A percentile compares a stretch with the other conserved stretches of the same genome.
Conservation (phyloP, 1,140 invertebrate species). For the Drosophila triauraria region DNA sequence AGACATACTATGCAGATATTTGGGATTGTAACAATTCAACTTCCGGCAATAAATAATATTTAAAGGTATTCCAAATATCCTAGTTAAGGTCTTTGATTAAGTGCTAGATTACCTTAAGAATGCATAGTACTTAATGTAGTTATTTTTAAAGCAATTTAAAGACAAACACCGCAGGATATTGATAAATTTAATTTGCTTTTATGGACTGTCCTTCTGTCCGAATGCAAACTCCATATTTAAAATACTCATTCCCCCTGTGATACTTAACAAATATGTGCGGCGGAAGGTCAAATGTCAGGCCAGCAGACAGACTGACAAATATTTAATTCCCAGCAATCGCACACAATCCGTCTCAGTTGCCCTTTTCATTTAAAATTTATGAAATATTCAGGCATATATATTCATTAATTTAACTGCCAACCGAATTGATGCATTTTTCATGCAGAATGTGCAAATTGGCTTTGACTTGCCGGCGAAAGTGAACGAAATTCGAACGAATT, state of each 20-base stretch:
- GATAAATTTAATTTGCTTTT: neutral
- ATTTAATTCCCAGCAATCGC: conserved; percentile 50
- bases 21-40: neutral
- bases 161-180: neutral
- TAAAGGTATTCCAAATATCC: neutral
- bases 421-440: conserved; percentile 44
- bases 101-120: neutral
- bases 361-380: conserved; percentile 24
- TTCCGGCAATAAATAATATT: neutral
- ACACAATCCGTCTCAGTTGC: conserved; percentile 22
- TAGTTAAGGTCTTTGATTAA: neutral
- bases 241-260: conserved; percentile 41
- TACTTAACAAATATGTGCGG: conserved; percentile 41
- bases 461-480: conserved; percentile 24
- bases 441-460: conserved; percentile 20
- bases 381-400: conserved; percentile 50
- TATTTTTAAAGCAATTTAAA: neutral
- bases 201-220: neutral
- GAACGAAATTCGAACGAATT: conserved; percentile 25
- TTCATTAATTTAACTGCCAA: conserved; percentile 55
- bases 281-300: conserved; percentile 41
- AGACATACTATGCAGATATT: neutral
- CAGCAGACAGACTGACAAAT: conserved; percentile 10
- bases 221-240: neutral
- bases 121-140: neutral